phyloP scores from a whole-genome alignment of 2,888 invertebrate genomes.

The Spilarctia lutea region DNA sequence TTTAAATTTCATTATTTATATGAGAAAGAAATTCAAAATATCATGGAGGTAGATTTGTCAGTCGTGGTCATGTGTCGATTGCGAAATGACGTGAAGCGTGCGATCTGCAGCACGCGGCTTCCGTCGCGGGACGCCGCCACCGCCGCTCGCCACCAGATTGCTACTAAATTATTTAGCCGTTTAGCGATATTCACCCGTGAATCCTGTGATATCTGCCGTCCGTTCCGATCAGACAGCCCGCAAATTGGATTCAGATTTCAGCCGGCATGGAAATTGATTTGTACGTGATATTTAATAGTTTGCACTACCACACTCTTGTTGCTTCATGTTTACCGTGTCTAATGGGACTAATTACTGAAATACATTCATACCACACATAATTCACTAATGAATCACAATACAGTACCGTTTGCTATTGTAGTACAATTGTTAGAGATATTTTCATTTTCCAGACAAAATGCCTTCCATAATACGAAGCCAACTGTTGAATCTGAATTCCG shows the following conservation, averaged over 20 bases:
- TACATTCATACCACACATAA: constrained; percentile 16
- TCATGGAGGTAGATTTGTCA: constrained; percentile 30
- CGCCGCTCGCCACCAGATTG: constrained; percentile 70
- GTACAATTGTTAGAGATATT: constrained; percentile 13
- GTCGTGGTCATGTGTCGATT: constrained; percentile 26
- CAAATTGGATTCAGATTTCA: constrained; percentile 86
- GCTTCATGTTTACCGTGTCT: constrained; percentile 39
- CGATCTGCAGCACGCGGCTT: constrained; percentile 57
- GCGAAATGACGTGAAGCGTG: constrained; percentile 42
- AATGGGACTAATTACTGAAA: constrained; percentile 42
- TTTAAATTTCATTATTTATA: background rate
- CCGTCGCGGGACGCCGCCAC: constrained; percentile 60
- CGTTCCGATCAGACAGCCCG: constrained; percentile 82
- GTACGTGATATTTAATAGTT: constrained; percentile 82
- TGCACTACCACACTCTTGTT: constrained; percentile 45
- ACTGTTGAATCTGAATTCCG: constrained; percentile 66
- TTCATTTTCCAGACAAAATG: constrained; percentile 33
- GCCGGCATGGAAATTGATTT: constrained; percentile 83
- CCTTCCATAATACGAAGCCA: constrained; percentile 54
- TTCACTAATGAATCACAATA: constrained; percentile 15
- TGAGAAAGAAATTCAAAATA: constrained; percentile 20
- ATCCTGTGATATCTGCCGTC: constrained; percentile 72
- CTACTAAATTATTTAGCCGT: constrained; percentile 86
- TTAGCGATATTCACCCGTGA: constrained; percentile 82
- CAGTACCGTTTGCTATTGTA: background rate